A percentile compares a stretch with the other conserved stretches of the same genome.
These are phyloP conservation scores for Odontamblyopus rebecca DNA, from an alignment of 2,797 vertebrate genomes.

Conservation along the genomic window DNA sequence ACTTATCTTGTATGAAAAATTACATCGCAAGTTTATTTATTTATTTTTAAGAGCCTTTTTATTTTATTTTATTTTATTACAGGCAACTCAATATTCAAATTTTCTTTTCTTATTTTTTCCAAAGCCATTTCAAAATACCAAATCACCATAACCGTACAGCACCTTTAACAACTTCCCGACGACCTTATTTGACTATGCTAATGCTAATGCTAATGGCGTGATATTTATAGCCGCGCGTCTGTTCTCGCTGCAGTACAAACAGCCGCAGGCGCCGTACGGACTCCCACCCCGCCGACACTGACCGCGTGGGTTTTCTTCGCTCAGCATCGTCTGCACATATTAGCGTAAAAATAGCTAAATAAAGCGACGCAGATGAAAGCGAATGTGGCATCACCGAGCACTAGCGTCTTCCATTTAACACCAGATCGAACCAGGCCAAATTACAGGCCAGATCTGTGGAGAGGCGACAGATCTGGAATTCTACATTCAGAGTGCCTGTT, in stretches of 20 bases:
- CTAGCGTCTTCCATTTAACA: constrained; percentile 1
- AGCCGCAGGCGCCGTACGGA: background rate
- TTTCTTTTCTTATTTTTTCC: no score
- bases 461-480: no score
- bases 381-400: constrained; percentile 34
- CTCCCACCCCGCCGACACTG: constrained; percentile 20
- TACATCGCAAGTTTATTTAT: no score
- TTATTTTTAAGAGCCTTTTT: no score
- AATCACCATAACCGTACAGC: background rate
- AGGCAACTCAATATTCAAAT: background rate
- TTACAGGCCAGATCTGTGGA: no score
- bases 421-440: no score
- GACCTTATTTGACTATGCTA: background rate
- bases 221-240: background rate
- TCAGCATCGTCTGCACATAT: constrained; percentile 46
- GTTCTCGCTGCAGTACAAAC: background rate
- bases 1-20: no score
- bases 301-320: constrained; percentile 28
- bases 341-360: constrained; percentile 53
- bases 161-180: background rate
- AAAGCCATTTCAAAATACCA: background rate
- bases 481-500: no score
- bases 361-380: constrained; percentile 40
- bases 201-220: background rate
- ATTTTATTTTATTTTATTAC: no score